Evolutionary conservation across 2,888 invertebrate genomes (phyloP).

Genomic region (Phania funesta): DNA sequence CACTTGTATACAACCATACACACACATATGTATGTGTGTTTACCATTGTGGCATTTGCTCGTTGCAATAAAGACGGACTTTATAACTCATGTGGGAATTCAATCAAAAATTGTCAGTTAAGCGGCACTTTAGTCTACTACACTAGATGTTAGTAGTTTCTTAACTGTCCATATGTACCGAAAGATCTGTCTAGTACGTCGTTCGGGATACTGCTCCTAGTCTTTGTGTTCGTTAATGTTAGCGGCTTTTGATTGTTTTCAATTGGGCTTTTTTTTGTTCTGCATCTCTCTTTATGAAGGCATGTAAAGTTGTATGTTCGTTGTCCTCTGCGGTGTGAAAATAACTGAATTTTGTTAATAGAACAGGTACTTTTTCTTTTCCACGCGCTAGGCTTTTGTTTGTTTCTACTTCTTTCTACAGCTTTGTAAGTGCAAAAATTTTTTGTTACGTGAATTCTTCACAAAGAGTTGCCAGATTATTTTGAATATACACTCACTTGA

Average conservation of each 20-base stretch:
- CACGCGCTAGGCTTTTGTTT: constrained; percentile 48
- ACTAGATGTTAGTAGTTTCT: constrained; percentile 56
- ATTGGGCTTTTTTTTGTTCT: neutral
- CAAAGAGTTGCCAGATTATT: constrained; percentile 27
- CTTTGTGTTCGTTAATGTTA: constrained; percentile 53
- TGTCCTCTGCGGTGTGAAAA: constrained; percentile 61
- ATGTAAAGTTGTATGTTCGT: constrained; percentile 37
- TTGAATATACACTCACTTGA: too few species aligned
- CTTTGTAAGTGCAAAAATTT: constrained; percentile 25
- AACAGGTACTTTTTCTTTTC: constrained; percentile 68
- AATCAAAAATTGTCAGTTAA: constrained; percentile 76
- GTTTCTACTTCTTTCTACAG: constrained; percentile 1
- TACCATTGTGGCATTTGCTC: constrained; percentile 41
- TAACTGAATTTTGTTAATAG: constrained; percentile 62
- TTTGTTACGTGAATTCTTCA: neutral
- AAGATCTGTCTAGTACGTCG: constrained; percentile 57
- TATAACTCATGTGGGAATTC: constrained; percentile 73
- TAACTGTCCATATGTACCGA: constrained; percentile 59
- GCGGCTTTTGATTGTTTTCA: constrained; percentile 52
- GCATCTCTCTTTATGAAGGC: neutral
- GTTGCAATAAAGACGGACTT: constrained; percentile 63
- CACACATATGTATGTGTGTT: constrained; percentile 1
- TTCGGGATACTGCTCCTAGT: constrained; percentile 28
- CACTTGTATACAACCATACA: constrained; percentile 48
- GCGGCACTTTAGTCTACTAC: constrained; percentile 67